Evolutionary conservation across 2,888 invertebrate species (phyloP).

Genomic region (Bibio marci): DNA sequence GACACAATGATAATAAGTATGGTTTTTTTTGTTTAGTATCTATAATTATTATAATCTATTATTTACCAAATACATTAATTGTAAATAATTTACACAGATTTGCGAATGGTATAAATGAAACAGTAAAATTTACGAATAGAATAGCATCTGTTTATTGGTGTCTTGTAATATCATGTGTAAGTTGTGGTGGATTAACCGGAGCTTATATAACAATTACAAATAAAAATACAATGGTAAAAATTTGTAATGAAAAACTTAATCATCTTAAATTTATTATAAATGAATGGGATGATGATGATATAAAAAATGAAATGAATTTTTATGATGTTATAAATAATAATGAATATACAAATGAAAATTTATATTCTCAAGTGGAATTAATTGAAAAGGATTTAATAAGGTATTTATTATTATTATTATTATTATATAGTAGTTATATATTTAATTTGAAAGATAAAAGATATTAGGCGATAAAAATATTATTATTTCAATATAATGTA

Average conservation of each 20-base stretch:
- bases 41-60: background rate
- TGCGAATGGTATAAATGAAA: background rate
- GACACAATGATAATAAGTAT: background rate
- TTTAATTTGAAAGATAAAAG: no score
- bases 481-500: no score
- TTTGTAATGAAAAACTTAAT: background rate
- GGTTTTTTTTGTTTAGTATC: background rate
- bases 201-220: background rate
- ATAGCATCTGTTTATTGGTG: slow-evolving; percentile 2
- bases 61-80: background rate
- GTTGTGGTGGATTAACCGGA: background rate
- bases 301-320: no score
- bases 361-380: no score
- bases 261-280: background rate
- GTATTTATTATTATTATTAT: no score
- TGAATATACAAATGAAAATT: no score
- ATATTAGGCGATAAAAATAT: no score
- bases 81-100: no score
- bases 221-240: background rate
- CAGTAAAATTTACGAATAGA: slow-evolving; percentile 1
- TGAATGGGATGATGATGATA: background rate
- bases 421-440: no score
- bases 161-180: background rate
- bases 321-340: no score
- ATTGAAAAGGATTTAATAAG: no score